Conservation (phyloP, 2,113 vertebrate genomes). For the Pteruthius melanotis region DNA sequence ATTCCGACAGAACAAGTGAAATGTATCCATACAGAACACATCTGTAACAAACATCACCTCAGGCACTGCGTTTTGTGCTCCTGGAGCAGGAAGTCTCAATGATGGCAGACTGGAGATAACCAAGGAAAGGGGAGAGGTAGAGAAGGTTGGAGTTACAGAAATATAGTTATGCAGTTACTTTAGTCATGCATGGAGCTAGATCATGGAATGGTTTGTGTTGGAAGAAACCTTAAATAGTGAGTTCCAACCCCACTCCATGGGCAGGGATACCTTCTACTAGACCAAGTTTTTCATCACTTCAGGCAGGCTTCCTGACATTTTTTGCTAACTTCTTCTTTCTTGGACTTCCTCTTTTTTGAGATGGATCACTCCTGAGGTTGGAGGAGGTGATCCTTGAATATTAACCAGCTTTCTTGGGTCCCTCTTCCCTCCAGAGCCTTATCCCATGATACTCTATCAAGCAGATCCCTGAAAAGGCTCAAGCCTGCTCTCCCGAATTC, state of each 20-base stretch:
- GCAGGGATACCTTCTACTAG: background rate
- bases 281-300: background rate
- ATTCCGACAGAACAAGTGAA: background rate
- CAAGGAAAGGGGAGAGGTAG: background rate
- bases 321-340: background rate
- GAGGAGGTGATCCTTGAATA: background rate
- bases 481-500: background rate
- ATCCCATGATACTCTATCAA: background rate
- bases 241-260: background rate
- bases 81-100: background rate
- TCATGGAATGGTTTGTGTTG: background rate
- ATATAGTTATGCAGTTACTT: background rate
- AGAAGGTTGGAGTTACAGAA: background rate
- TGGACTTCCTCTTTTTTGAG: background rate
- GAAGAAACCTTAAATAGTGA: background rate
- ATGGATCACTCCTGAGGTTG: background rate
- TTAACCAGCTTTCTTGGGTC: background rate
- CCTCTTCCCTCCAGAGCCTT: background rate
- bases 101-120: background rate
- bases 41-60: background rate
- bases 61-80: background rate
- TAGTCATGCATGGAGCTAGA: background rate
- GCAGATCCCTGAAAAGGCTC: background rate
- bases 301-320: background rate
- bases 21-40: background rate